Evolutionary conservation across 2,888 invertebrate species (phyloP), one percentile per base, ranked within the genome.

Genomic region (Eurytoma californica): DNA sequence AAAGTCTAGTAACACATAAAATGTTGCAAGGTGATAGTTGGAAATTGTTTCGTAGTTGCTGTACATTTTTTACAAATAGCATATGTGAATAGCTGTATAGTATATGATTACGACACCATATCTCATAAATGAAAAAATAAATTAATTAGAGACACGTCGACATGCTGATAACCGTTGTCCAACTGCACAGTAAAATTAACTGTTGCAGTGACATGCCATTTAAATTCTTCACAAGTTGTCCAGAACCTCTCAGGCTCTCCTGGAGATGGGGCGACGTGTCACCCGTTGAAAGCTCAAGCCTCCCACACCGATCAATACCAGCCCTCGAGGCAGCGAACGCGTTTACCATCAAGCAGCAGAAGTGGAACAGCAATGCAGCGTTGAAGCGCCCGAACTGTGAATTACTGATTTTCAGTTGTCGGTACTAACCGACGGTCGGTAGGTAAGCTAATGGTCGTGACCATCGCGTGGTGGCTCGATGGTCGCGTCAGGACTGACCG

Each of bases 381-480:
- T 39, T 9, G 9, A 39, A 39, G 1, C 5, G 7, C 9, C 7
- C 7, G 39, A 39, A 9, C 39, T 2, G 39, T 9, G 39, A 9
- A 16, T 58, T 47, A 57, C 51, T 4, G 47, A 20, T 49, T 14
- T 65, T 55, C 39, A 14, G 53, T 72, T 3, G 7, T 14, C 4
- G 47, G 16, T n/a, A n/a, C 4, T 3, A 9, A 68, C 49, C 79
- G 3, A 67, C 75, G 61, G 72, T 68, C 20, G 79, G 20, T 7
- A 18, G 61, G 7, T n/a, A 47, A 2, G n/a, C 13, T 5, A 7
- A n/a, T 9, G 39, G 24, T 24, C 3, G 49, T 49, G 24, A 72
- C 51, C 16, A 70, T 79, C 81, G 81, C 4, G 85, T 86, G 86
- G 86, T 87, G 86, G 84, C 28, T 81, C 79, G 83, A 63, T 74